Evolutionary conservation across 1,140 invertebrate genomes (phyloP).

Genomic region (Teleopsis dalmanni): DNA sequence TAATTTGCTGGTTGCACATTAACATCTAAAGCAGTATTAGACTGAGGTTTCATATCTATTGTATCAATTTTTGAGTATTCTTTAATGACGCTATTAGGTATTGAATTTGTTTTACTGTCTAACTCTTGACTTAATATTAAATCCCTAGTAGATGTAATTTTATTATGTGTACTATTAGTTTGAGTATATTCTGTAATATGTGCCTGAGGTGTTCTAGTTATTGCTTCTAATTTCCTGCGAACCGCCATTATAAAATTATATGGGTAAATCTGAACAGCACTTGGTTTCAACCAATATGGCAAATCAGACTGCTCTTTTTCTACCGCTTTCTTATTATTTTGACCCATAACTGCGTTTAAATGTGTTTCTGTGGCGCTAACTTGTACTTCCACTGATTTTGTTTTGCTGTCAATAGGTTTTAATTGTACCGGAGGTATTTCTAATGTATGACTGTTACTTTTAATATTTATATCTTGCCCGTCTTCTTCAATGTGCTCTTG

Average conservation of each 20-base stretch:
- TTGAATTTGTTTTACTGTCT: not conserved
- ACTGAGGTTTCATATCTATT: not conserved
- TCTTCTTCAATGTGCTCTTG: not conserved
- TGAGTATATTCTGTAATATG: not conserved
- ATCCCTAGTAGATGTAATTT: constrained; percentile 3
- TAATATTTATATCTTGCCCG: not conserved
- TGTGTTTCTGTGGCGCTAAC: not conserved
- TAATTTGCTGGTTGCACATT: not conserved
- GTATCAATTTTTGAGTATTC: not conserved
- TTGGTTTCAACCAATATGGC: constrained; percentile 18
- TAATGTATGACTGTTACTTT: not conserved
- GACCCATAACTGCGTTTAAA: not conserved
- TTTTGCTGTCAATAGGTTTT: not conserved
- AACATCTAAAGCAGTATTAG: not conserved
- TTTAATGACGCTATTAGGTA: not conserved
- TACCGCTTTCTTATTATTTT: not conserved
- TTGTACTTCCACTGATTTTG: not conserved
- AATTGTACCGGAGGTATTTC: not conserved
- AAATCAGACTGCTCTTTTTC: constrained; percentile 6
- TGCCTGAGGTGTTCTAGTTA: constrained; percentile 10
- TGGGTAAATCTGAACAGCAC: constrained; percentile 18
- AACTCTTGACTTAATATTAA: not conserved
- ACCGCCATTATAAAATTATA: constrained; percentile 26
- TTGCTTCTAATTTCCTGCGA: constrained; percentile 20
- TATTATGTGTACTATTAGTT: constrained; percentile 1